Conservation (phyloP, 1,140 invertebrate genomes). For the Heliconius nattereri region DNA sequence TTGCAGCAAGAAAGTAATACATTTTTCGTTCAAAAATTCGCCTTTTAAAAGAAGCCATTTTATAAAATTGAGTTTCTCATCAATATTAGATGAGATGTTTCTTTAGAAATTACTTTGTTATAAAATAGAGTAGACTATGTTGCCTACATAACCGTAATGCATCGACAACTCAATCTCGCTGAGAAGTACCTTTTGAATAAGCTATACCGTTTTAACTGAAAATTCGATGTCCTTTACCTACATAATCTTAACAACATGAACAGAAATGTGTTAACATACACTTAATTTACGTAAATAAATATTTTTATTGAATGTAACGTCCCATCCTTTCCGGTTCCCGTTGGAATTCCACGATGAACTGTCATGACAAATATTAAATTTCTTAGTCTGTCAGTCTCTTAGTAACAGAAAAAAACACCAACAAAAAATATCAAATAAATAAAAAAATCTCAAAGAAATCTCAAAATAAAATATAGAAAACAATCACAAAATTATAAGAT, state of each 20-base stretch:
- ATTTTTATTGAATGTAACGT: no score
- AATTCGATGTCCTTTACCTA: not conserved
- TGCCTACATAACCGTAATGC: slow-evolving; percentile 12
- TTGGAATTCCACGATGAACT: no score
- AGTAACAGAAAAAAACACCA: no score
- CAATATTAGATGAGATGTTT: slow-evolving; percentile 13
- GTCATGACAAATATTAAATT: no score
- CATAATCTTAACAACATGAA: not conserved
- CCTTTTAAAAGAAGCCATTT: slow-evolving; percentile 9
- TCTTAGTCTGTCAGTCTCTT: no score
- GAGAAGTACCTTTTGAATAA: slow-evolving; percentile 3
- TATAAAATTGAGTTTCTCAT: slow-evolving; percentile 2
- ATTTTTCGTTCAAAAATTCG: not conserved
- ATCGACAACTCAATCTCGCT: slow-evolving; percentile 12
- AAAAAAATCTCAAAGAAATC: no score
- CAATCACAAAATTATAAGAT: not conserved
- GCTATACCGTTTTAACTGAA: not conserved
- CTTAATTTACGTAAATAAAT: no score
- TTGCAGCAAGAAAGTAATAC: not conserved
- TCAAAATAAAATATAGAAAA: no score
- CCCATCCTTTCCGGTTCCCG: no score
- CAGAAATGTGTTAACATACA: no score
- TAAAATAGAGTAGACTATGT: slow-evolving; percentile 8
- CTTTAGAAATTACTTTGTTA: slow-evolving; percentile 13
- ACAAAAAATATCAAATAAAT: no score